These are phyloP conservation scores for Cherax quadricarinatus DNA, from an alignment of 1,140 invertebrate genomes.

Conservation along the genomic window DNA sequence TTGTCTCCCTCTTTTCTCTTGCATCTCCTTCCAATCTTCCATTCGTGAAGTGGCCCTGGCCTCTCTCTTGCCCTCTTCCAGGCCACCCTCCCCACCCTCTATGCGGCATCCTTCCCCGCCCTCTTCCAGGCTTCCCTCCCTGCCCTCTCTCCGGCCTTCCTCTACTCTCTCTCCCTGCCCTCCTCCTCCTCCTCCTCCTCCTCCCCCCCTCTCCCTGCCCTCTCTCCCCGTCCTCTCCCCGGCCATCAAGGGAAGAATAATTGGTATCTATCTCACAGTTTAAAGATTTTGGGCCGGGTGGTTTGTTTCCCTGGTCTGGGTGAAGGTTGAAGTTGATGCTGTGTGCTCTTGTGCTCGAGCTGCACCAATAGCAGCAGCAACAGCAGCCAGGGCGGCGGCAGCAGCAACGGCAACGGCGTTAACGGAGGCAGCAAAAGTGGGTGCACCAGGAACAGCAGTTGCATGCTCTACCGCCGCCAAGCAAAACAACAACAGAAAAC, in stretches of 20 bases:
- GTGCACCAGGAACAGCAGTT: too few species aligned
- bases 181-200: not conserved
- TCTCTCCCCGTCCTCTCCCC: too few species aligned
- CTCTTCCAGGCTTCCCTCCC: not conserved
- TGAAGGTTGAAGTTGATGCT: not conserved
- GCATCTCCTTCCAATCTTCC: not conserved
- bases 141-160: not conserved
- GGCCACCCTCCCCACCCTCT: not conserved
- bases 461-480: too few species aligned
- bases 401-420: too few species aligned
- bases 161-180: too few species aligned
- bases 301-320: not conserved
- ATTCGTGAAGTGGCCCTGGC: not conserved
- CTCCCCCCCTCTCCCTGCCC: not conserved
- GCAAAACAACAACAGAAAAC: too few species aligned
- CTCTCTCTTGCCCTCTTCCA: not conserved
- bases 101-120: too few species aligned
- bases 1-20: not conserved
- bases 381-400: too few species aligned
- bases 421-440: too few species aligned
- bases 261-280: not conserved
- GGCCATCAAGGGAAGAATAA: not conserved
- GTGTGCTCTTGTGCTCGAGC: too few species aligned
- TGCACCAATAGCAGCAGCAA: too few species aligned
- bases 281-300: not conserved